phyloP scores from a whole-genome alignment of 2,113 vertebrate species.

The Eretmochelys imbricata region DNA sequence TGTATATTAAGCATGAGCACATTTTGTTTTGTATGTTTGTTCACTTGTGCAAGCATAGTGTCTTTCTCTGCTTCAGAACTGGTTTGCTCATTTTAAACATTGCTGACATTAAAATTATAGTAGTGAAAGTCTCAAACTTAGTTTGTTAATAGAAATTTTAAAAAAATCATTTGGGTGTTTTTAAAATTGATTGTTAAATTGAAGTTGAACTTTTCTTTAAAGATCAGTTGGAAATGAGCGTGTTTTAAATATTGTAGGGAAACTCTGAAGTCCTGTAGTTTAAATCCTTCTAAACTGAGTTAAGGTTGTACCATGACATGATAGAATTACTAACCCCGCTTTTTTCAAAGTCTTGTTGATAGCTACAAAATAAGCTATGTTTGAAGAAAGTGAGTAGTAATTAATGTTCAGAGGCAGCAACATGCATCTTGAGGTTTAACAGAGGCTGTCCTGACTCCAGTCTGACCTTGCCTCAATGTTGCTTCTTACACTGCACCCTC shows the following conservation, averaged over 20 bases:
- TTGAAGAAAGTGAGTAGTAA: neutral
- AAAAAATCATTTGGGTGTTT: neutral
- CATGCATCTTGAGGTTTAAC: neutral
- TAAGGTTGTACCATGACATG: neutral
- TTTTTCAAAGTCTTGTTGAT: neutral
- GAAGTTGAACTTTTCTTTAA: neutral
- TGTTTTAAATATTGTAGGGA: neutral
- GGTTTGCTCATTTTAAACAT: neutral
- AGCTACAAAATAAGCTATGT: neutral
- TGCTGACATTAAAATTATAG: neutral
- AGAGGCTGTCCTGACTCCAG: neutral
- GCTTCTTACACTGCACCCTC: neutral
- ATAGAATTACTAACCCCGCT: neutral
- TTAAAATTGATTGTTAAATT: neutral
- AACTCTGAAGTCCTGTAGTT: neutral
- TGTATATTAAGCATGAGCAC: neutral
- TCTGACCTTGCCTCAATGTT: neutral
- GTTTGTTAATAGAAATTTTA: neutral
- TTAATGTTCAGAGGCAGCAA: neutral
- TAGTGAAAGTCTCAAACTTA: neutral
- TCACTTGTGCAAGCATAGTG: neutral
- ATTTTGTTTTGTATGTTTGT: neutral
- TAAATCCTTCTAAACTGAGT: neutral
- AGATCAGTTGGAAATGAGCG: neutral
- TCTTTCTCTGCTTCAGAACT: neutral